Evolutionary conservation across 2,888 invertebrate genomes (phyloP).

Genomic region (Liodrosophila aerea): DNA sequence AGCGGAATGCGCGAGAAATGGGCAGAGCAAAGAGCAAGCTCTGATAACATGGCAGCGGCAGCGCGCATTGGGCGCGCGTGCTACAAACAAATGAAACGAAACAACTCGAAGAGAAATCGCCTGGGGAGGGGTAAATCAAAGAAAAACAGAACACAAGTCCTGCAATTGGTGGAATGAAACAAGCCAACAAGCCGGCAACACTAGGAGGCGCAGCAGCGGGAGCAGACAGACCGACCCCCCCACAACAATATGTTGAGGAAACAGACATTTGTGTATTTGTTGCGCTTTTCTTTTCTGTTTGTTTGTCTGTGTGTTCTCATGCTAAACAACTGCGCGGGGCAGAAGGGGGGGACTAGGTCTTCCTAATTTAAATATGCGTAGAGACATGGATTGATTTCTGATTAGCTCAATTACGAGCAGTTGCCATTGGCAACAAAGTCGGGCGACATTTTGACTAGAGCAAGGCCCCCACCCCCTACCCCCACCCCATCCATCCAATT

Average conservation of each 20-base stretch:
- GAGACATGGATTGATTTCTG: constrained; percentile 34
- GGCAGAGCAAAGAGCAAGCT: constrained; percentile 46
- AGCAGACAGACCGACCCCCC: constrained; percentile 6
- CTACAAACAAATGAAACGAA: constrained; percentile 37
- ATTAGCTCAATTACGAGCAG: constrained; percentile 38
- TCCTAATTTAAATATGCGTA: constrained; percentile 3
- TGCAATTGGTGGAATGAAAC: constrained; percentile 31
- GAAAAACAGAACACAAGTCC: constrained; percentile 11
- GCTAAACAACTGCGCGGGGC: constrained; percentile 10
- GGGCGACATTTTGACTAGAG: constrained; percentile 12
- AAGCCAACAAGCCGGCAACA: constrained; percentile 51
- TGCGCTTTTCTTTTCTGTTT: constrained; percentile 37
- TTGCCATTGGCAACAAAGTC: not conserved
- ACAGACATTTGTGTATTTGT: constrained; percentile 53
- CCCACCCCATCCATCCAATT: no score
- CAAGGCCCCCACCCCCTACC: constrained; percentile 6
- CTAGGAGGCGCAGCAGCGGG: no score
- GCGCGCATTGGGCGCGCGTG: constrained; percentile 23
- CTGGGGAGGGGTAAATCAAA: not conserved
- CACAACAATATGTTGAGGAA: constrained; percentile 47
- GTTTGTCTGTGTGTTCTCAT: constrained; percentile 14
- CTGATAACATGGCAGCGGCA: constrained; percentile 49
- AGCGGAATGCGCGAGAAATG: constrained; percentile 63
- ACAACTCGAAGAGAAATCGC: constrained; percentile 15
- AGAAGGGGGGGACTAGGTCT: no score